These are phyloP conservation scores for Coenobita brevimanus DNA, from an alignment of 1,140 invertebrate species.

Conservation along the genomic window DNA sequence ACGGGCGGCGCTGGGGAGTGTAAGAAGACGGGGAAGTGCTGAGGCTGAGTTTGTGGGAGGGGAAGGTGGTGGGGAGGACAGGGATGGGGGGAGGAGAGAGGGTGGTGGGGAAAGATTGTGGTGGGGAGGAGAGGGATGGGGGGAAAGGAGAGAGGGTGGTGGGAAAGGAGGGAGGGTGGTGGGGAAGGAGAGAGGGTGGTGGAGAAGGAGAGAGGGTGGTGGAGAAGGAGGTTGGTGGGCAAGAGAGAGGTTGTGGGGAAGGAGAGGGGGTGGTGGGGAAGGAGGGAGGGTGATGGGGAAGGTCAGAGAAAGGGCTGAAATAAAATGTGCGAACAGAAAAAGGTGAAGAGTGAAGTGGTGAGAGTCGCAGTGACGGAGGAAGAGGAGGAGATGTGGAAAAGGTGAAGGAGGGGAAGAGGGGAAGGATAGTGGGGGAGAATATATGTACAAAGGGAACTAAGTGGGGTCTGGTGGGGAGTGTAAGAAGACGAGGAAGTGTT, in stretches of 20 bases:
- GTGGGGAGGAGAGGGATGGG: no score
- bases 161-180: not conserved
- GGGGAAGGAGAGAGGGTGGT: not conserved
- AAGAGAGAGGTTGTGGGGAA: not conserved
- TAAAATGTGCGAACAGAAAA: not conserved
- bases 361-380: not conserved
- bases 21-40: not conserved
- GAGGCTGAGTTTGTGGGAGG: no score
- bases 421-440: not conserved
- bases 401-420: not conserved
- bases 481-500: not conserved
- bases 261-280: not conserved
- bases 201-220: not conserved
- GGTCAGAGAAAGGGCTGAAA: not conserved
- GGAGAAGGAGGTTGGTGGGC: not conserved
- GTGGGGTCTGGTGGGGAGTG: not conserved
- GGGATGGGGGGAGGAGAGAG: not conserved
- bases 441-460: not conserved
- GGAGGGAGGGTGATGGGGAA: not conserved
- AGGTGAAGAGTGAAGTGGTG: not conserved
- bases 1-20: not conserved
- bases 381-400: not conserved
- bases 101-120: no score
- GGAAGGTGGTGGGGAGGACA: no score
- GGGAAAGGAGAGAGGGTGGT: no score